Percentiles rank a stretch among this genome's conserved stretches.
Conservation (phyloP, 30 jellyfish, hydroid and myxozoan species). For the Hydra vulgaris region DNA sequence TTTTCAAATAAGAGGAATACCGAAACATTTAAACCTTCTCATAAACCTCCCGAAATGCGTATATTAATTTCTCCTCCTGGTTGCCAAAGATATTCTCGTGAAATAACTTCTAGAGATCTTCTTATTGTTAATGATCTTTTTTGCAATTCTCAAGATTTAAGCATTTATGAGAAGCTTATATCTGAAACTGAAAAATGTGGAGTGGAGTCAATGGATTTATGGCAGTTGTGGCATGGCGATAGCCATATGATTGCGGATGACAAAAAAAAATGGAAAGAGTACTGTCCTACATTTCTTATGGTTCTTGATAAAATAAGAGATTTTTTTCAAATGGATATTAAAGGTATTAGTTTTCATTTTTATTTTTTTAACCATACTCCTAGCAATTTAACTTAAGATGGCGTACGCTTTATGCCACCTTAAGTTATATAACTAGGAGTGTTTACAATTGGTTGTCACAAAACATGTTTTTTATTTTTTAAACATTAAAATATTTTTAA, state of each 20-base stretch:
- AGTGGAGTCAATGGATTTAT: conserved; percentile 13
- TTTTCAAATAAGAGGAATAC: conserved; percentile 23
- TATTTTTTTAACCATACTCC: neutral
- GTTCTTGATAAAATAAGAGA: conserved; percentile 27
- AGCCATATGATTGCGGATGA: conserved; percentile 38
- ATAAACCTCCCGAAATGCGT: conserved; percentile 34
- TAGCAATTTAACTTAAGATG: too few relatives aligned
- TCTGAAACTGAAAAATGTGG: conserved; percentile 17
- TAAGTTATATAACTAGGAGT: too few relatives aligned
- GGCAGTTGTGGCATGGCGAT: conserved; percentile 44
- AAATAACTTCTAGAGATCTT: conserved; percentile 23
- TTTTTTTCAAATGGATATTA: conserved; percentile 33
- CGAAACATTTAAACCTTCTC: conserved; percentile 37
- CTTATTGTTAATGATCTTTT: conserved; percentile 19
- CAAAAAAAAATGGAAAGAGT: conserved; percentile 28
- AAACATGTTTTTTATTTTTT: too few relatives aligned
- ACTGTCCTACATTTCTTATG: conserved; percentile 35
- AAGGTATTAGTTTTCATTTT: neutral
- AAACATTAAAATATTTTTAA: too few relatives aligned
- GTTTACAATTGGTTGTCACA: too few relatives aligned
- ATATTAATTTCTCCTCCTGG: conserved; percentile 11
- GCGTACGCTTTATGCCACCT: too few relatives aligned
- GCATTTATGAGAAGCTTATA: conserved; percentile 21
- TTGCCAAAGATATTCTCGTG: conserved; percentile 21
- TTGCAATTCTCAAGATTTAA: conserved; percentile 26